These are phyloP conservation scores for Jordanella pulchra DNA, from an alignment of 2,797 vertebrate species.

Conservation along the genomic window DNA sequence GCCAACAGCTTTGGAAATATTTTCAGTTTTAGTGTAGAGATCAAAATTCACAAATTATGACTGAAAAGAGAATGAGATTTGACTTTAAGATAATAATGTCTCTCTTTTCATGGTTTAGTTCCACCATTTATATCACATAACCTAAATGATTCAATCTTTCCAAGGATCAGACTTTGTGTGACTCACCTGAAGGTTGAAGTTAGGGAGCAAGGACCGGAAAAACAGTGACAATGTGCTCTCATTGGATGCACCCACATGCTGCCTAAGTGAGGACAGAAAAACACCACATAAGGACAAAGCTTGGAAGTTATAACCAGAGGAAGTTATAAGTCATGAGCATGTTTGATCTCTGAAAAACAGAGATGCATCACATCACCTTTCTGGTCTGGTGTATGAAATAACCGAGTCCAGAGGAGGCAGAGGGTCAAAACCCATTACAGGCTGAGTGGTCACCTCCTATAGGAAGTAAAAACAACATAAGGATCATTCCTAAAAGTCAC, in stretches of 20 bases:
- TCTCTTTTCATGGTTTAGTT: not conserved
- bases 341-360: not conserved
- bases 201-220: slow-evolving; percentile 93
- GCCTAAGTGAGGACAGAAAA: slow-evolving; percentile 59
- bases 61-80: not conserved
- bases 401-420: slow-evolving; percentile 92
- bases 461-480: slow-evolving; percentile 17
- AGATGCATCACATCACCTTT: slow-evolving; percentile 81
- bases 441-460: slow-evolving; percentile 94
- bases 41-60: not conserved
- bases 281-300: not conserved
- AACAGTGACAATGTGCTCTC: slow-evolving; percentile 94
- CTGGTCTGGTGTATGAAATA: slow-evolving; percentile 89
- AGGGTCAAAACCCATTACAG: slow-evolving; percentile 94
- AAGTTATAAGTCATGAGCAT: not conserved
- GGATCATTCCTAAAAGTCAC: not conserved
- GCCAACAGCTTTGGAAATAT: slow-evolving; percentile 1
- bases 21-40: not conserved
- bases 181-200: slow-evolving; percentile 92
- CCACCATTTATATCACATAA: not conserved
- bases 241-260: slow-evolving; percentile 75
- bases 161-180: not conserved
- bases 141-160: not conserved
- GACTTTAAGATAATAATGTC: not conserved
- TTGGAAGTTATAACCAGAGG: not conserved